Evolutionary conservation across 2,888 invertebrate genomes (phyloP), one percentile per base, ranked within the genome.

Genomic region (Phortica okadai): DNA sequence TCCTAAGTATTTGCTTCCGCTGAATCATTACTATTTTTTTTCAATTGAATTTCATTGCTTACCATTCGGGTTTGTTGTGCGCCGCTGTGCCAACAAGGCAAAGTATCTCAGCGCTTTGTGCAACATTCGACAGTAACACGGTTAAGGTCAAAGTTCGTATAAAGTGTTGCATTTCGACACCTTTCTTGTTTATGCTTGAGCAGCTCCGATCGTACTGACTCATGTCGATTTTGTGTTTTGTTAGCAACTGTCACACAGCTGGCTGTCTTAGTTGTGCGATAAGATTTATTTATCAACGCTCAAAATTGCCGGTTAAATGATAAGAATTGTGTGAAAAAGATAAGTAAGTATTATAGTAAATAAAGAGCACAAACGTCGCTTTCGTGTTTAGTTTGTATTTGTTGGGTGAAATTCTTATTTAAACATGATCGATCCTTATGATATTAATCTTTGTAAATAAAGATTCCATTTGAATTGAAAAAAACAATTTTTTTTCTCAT

Each of bases 11-110:
- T 21, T 59, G n/a, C 59, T 59, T 45, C 7, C 45, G 0, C 45
- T 45, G 6, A 10, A 8, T 45, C 6, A 45, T 45, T 8, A 7
- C 5, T 59, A 21, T n/a, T 7, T 21, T 69, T 69, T 62, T 59
- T 58, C 42, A 41, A 11, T 21, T 64, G 16, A 3, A n/a, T 25
- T 16, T 7, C 44, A 42, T 72, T 7, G 41, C 56, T n/a, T 14
- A 78, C 78, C 87, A 88, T 54, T 76, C 74, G 50, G 87, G 88
- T 79, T 87, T 81, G 44, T 81, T 79, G 14, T 82, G 80, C 45
- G 59, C 7, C n/a, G 84, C 45, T 0, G 82, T 86, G 16, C 79
- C 79, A 14, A 85, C 79, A 33, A 87, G 42, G 14, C 81, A 80
- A 14, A 88, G 75, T 62, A 87, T 88, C 5, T 78, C 77, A 1